Base-by-base conservation (phyloP, 1,140 invertebrate species). In the Sinella curviseta region DNA sequence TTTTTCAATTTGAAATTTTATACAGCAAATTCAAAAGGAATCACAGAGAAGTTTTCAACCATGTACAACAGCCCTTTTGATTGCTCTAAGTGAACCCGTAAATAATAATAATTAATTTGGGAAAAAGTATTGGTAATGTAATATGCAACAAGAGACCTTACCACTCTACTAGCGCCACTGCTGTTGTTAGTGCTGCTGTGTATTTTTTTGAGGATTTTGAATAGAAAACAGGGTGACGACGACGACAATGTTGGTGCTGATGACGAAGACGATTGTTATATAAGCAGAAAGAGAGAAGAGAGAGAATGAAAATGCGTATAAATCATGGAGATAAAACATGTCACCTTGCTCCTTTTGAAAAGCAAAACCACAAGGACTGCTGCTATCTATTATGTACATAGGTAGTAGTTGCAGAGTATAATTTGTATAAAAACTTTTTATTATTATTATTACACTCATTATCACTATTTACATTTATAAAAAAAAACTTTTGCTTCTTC, bases 251-350 rank as follows among this genome's bases (percentile, higher is more conserved):
- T 8, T 70, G 65, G 14, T 70, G 31, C 26, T 33, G 26, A 30
- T 70, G 65, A 26, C 26, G 24, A 26, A 65, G 57, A 70, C 12
- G 2, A 70, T 12, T 70, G 65, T 70, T 70, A 33, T 48, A 48
- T 8, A n/a, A 8, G 8, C 39, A 48, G 8, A 48, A 48, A 48
- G 39, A 8, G 39, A 48, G 39, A 48, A 30, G 31, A n/a, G n/a
- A n/a, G 1, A 70, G n/a, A 70, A 70, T 8, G 31, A 33, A 70
- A 70, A 70, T 70, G 65, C 2, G 65, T 70, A 70, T 70, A 70
- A 70, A 70, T 70, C 65, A 70, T 30, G 8, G 65, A 70, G 65
- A 70, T 70, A 70, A 70, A 70, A 70, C 65, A 31, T 70, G 65
- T 70, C 65, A 70, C 65, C 65, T 33, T 65, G 8, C 57, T 65